Percentiles rank a stretch among this genome's conserved stretches.
phyloP scores from a whole-genome alignment of 2,113 vertebrate genomes.

The Puffinus mauretanicus region DNA sequence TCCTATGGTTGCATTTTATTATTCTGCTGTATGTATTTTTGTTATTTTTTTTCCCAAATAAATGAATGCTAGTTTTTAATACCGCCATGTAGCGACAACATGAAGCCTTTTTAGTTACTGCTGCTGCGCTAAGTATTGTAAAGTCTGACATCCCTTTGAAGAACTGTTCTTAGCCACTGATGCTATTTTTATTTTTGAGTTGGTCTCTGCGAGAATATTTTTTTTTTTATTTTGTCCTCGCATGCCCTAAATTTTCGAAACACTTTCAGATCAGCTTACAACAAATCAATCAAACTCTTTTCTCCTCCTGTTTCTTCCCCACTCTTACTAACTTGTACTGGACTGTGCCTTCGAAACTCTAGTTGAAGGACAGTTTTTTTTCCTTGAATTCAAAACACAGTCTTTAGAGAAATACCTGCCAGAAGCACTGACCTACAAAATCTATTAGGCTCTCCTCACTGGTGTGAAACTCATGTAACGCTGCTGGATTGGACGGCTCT shows the following conservation, averaged over 20 bases:
- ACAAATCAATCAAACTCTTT: slow-evolving; percentile 19
- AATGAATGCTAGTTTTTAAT: background rate
- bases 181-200: slow-evolving; percentile 63
- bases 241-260: background rate
- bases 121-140: background rate
- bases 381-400: background rate
- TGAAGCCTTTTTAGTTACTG: background rate
- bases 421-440: slow-evolving; percentile 49
- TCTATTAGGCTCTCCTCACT: slow-evolving; percentile 30
- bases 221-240: background rate
- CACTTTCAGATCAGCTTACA: slow-evolving; percentile 13
- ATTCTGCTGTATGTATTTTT: background rate
- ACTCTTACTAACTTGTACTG: background rate
- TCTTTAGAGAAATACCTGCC: slow-evolving; percentile 33
- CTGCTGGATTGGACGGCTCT: background rate
- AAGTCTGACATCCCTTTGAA: slow-evolving; percentile 65
- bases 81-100: background rate
- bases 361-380: background rate
- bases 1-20: background rate
- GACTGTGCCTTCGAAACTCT: background rate
- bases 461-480: background rate
- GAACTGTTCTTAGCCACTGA: slow-evolving; percentile 19
- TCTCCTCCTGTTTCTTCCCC: background rate
- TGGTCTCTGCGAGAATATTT: slow-evolving; percentile 1
- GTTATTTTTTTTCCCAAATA: background rate